Percentiles rank a stretch among this genome's conserved stretches.
phyloP scores from a whole-genome alignment of 2,797 vertebrate species.

The Peromyscus attwateri region DNA sequence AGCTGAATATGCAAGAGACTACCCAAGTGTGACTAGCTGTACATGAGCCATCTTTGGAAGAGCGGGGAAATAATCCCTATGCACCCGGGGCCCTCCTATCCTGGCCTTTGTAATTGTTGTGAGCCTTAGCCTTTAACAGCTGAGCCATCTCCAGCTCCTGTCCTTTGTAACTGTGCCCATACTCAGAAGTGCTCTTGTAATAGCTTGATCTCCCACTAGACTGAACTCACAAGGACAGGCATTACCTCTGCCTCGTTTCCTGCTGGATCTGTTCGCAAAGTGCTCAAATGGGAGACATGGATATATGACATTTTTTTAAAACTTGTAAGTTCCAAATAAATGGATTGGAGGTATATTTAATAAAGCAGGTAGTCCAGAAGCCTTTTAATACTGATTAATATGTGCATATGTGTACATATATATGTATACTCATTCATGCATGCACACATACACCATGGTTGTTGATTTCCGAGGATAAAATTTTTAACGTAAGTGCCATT shows the following conservation, averaged over 20 bases:
- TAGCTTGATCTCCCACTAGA: neutral
- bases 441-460: neutral
- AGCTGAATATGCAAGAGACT: neutral
- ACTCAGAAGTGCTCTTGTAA: neutral
- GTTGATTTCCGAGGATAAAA: slow-evolving; percentile 44
- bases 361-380: neutral
- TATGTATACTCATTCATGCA: too few relatives aligned
- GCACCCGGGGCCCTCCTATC: too few relatives aligned
- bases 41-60: neutral
- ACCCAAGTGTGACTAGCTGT: neutral
- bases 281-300: neutral
- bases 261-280: neutral
- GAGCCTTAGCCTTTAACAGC: neutral
- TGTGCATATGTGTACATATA: neutral
- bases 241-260: neutral
- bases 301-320: slow-evolving; percentile 39
- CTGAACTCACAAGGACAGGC: neutral
- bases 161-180: neutral
- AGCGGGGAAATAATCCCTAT: neutral
- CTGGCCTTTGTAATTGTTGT: neutral
- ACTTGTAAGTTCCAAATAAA: slow-evolving; percentile 8
- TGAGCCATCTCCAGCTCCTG: neutral
- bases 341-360: slow-evolving; percentile 24
- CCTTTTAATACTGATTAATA: neutral
- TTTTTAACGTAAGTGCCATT: slow-evolving; percentile 20